Percentiles rank a stretch among this genome's conserved stretches.
Evolutionary conservation across 2,113 vertebrate genomes (phyloP).

Genomic region (Leucosticte australis): DNA sequence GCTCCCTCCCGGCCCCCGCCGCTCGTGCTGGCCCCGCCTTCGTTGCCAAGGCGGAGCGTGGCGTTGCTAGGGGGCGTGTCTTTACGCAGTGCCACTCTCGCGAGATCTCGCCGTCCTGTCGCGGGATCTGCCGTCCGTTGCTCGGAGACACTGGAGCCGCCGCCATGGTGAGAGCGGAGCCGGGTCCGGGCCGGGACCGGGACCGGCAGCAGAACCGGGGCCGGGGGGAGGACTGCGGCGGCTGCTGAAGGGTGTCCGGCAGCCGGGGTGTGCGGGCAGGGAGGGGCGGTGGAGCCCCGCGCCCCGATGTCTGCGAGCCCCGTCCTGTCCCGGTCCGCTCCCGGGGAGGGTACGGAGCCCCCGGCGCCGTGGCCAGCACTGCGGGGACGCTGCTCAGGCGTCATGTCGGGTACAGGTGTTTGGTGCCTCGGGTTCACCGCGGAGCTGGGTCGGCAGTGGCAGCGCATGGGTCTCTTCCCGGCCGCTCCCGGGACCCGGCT

Average conservation of each 20-base stretch:
- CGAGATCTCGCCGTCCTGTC: neutral
- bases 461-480: neutral
- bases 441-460: neutral
- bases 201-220: neutral
- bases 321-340: neutral
- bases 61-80: neutral
- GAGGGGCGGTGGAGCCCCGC: neutral
- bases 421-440: fast-evolving
- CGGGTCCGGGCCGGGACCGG: neutral
- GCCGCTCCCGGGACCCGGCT: neutral
- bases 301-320: neutral
- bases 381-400: neutral
- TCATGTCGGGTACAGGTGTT: neutral
- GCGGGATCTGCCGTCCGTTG: neutral
- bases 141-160: neutral
- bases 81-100: fast-evolving
- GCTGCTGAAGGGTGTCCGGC: neutral
- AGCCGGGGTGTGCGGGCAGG: neutral
- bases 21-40: neutral
- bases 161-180: slow-evolving; percentile 3
- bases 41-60: neutral
- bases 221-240: neutral
- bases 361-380: neutral
- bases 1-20: too few relatives aligned
- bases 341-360: neutral